Evolutionary conservation across 2,888 invertebrate species (phyloP).

Genomic region (Pteria penguin): DNA sequence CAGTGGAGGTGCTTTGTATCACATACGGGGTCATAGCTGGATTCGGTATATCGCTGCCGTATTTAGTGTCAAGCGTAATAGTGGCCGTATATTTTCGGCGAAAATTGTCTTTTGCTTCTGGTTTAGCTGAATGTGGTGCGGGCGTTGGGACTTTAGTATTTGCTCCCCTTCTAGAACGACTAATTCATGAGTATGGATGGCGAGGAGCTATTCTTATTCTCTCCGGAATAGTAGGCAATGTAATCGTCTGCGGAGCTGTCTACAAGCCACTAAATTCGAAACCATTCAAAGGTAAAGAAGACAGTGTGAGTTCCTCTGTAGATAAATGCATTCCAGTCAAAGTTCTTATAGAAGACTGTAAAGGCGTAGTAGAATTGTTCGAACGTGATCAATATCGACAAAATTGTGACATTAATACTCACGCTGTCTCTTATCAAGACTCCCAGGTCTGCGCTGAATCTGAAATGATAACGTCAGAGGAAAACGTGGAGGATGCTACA

Average conservation of each 20-base stretch:
- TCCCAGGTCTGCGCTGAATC: background rate
- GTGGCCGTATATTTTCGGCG: constrained; percentile 77
- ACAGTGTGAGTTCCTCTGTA: background rate
- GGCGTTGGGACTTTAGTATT: constrained; percentile 75
- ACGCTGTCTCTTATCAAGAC: too few species aligned
- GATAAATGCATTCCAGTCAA: background rate
- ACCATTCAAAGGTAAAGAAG: background rate
- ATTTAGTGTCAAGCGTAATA: constrained; percentile 75
- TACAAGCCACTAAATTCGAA: constrained; percentile 61
- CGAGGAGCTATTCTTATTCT: constrained; percentile 72
- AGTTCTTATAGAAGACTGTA: background rate
- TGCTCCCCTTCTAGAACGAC: constrained; percentile 70
- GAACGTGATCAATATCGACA: too few species aligned
- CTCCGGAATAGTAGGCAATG: constrained; percentile 67
- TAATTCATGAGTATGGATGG: constrained; percentile 75
- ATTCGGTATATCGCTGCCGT: constrained; percentile 75
- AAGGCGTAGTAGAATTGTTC: background rate
- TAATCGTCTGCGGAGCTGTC: constrained; percentile 70
- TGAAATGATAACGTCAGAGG: background rate
- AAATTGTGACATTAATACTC: background rate
- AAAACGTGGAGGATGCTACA: background rate
- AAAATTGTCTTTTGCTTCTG: constrained; percentile 75
- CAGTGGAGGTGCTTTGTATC: constrained; percentile 68
- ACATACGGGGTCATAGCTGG: constrained; percentile 76
- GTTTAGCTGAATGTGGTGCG: constrained; percentile 75